Evolutionary conservation across 2,113 vertebrate genomes (phyloP).

Genomic region (Pelecanus crispus): DNA sequence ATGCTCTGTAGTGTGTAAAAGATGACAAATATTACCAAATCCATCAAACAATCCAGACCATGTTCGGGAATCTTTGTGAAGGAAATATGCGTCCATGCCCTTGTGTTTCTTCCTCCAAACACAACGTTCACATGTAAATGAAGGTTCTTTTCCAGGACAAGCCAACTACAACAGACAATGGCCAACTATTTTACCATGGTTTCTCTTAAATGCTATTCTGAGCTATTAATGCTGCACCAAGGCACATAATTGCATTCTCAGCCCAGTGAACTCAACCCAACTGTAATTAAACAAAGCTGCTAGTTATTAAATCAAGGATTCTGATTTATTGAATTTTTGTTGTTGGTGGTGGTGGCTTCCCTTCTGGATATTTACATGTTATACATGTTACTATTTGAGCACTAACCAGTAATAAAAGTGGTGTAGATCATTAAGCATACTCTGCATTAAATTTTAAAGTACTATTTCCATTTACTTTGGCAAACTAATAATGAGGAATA

Average conservation of each 20-base stretch:
- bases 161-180: background rate
- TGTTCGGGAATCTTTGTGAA: background rate
- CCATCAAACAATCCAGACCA: background rate
- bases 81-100: background rate
- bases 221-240: background rate
- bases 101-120: background rate
- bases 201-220: background rate
- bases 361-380: background rate
- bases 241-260: background rate
- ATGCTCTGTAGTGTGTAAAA: background rate
- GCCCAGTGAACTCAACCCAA: background rate
- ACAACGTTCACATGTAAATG: fast-evolving
- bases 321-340: background rate
- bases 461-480: slow-evolving; percentile 42
- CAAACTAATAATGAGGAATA: slow-evolving; percentile 31
- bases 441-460: slow-evolving; percentile 28
- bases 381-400: background rate
- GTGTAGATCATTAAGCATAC: background rate
- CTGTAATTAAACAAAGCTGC: background rate
- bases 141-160: background rate
- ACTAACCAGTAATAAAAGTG: slow-evolving; percentile 18
- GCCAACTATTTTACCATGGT: background rate
- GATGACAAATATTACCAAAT: background rate
- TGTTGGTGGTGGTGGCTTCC: background rate
- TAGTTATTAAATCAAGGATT: slow-evolving; percentile 7